Percentiles rank a stretch among this genome's conserved stretches.
Evolutionary conservation across 2,797 vertebrate genomes (phyloP).

Genomic region (Semaprochilodus insignis): DNA sequence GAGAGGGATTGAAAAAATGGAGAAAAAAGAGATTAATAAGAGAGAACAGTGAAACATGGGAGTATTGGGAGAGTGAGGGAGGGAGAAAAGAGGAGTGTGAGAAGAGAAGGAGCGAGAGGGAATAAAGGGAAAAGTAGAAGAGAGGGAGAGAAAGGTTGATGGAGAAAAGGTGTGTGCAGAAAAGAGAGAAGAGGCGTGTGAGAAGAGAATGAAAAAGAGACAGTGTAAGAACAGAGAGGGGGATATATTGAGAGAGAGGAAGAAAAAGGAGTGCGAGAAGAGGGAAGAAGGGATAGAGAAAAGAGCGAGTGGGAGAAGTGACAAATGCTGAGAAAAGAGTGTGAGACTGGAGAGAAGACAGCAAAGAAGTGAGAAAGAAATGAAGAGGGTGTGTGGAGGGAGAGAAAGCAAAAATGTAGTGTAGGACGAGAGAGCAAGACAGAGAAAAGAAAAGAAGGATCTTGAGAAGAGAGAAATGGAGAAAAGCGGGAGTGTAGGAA

Average conservation of each 20-base stretch:
- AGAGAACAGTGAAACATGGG: background rate
- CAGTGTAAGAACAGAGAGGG: no score
- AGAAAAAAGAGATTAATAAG: background rate
- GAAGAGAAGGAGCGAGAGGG: no score
- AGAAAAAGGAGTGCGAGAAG: background rate
- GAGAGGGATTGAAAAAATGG: no score
- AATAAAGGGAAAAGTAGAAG: no score
- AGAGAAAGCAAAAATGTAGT: no score
- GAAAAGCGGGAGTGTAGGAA: background rate
- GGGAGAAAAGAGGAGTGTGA: no score
- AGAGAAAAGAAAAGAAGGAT: background rate
- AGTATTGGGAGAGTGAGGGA: background rate
- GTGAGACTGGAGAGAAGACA: no score
- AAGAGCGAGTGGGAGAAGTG: background rate
- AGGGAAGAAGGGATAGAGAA: background rate
- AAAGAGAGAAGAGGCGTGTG: no score
- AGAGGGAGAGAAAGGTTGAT: no score
- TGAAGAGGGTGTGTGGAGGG: background rate
- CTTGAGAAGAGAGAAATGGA: background rate
- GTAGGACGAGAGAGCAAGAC: background rate
- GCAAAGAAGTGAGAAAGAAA: background rate
- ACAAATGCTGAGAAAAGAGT: background rate
- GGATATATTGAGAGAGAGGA: no score
- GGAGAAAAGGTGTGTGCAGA: no score
- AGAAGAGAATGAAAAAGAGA: no score